Conservation (phyloP, 2,888 invertebrate species). For the Andrena bucephala region DNA sequence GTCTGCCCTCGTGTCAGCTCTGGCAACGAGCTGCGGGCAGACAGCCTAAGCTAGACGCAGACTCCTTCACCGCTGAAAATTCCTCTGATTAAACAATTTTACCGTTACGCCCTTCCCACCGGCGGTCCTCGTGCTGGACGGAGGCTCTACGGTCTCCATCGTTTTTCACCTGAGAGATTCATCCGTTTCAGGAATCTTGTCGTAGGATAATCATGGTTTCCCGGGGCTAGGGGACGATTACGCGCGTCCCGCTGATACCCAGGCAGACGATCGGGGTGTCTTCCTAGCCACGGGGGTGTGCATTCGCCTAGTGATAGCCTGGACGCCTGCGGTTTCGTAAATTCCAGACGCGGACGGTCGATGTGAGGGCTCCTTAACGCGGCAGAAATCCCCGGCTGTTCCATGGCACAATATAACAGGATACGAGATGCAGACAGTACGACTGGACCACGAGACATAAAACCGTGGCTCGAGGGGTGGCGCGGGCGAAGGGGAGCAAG, state of each 20-base stretch:
- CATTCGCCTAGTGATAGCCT: not conserved
- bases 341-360: conserved; percentile 8
- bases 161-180: not conserved
- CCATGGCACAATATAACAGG: conserved; percentile 64
- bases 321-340: not conserved
- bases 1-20: not conserved
- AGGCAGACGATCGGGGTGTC: not conserved
- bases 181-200: not conserved
- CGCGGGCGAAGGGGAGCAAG: conserved; percentile 4
- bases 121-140: not conserved
- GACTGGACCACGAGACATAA: conserved; percentile 67
- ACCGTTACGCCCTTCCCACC: not conserved
- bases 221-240: not conserved
- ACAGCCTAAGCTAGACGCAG: not conserved
- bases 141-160: not conserved
- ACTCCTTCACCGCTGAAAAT: not conserved
- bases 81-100: conserved; percentile 6
- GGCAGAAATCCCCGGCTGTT: conserved; percentile 45
- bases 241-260: not conserved
- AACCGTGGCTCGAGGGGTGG: conserved; percentile 47
- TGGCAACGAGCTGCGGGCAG: not conserved
- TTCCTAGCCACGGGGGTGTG: not conserved
- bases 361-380: conserved; percentile 62
- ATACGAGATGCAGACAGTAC: conserved; percentile 66
- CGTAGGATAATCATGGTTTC: not conserved